A percentile compares a stretch with the other conserved stretches of the same genome.
These are phyloP conservation scores for Malthinus seriepunctatus DNA, from an alignment of 2,888 invertebrate species.

Conservation along the genomic window DNA sequence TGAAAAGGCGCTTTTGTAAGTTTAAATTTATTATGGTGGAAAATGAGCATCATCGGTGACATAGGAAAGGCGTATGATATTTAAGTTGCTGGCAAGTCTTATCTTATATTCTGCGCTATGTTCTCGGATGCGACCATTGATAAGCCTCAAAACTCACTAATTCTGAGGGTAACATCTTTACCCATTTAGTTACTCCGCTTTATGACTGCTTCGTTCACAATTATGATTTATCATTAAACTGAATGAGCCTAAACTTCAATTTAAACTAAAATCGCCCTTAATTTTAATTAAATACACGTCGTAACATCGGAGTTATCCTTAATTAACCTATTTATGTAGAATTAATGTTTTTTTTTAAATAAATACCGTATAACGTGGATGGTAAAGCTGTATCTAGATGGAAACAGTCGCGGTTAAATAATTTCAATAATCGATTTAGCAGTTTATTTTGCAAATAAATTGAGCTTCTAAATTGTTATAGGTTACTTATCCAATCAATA, in stretches of 20 bases:
- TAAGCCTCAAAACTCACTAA: background rate
- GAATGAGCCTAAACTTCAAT: background rate
- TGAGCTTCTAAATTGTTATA: too few species aligned
- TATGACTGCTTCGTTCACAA: constrained; percentile 3
- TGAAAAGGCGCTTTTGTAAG: too few species aligned
- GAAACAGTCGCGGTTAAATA: too few species aligned
- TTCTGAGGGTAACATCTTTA: background rate
- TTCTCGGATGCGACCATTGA: constrained; percentile 1
- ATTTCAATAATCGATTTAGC: too few species aligned
- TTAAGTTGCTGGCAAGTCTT: background rate
- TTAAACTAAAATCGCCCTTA: background rate
- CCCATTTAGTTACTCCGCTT: background rate
- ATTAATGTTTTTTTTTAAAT: too few species aligned
- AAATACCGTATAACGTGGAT: too few species aligned
- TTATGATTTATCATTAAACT: constrained; percentile 6
- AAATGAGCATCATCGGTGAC: background rate
- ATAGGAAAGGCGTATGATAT: constrained; percentile 1
- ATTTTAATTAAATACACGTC: too few species aligned
- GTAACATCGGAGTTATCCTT: too few species aligned
- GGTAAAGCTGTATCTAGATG: too few species aligned
- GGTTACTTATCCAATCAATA: too few species aligned
- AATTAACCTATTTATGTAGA: too few species aligned
- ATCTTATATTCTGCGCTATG: background rate
- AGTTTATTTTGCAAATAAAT: too few species aligned
- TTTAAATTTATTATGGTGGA: background rate